phyloP scores from a whole-genome alignment of 2,797 vertebrate genomes.

The Danionella dracula region DNA sequence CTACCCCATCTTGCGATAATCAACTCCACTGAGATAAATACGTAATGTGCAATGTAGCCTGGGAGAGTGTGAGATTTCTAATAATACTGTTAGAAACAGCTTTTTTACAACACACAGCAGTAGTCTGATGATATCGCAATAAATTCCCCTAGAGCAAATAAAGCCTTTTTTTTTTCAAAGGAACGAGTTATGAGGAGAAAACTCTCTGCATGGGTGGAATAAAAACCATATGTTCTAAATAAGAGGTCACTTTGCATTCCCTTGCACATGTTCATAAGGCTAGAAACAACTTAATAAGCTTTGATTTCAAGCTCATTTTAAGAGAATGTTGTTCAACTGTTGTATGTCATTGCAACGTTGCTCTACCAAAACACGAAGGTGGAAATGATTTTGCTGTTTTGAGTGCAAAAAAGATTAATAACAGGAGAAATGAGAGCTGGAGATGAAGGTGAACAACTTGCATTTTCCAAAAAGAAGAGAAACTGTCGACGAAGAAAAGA shows the following conservation, averaged over 20 bases:
- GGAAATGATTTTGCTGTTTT: not conserved
- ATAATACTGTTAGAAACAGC: conserved; percentile 2
- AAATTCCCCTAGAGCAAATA: conserved; percentile 17
- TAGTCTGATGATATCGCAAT: not conserved
- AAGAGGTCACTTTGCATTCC: not conserved
- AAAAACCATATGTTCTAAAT: not conserved
- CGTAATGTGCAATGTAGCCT: conserved; percentile 7
- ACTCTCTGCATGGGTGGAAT: not conserved
- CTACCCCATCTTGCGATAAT: not conserved
- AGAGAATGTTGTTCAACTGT: not conserved
- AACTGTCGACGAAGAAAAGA: no score
- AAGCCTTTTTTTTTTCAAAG: not conserved
- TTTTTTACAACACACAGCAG: conserved; percentile 7
- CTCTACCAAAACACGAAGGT: not conserved
- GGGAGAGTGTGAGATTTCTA: not conserved
- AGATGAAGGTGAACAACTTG: not conserved
- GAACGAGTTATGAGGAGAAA: not conserved
- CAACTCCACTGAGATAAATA: not conserved
- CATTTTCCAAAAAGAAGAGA: no score
- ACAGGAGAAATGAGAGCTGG: no score
- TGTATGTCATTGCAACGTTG: not conserved
- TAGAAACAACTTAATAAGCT: not conserved
- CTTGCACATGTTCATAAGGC: no score
- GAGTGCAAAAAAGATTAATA: no score
- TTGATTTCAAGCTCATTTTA: not conserved